Conservation (phyloP, 2,113 vertebrate species). For the Ptychochromis oligacanthus region DNA sequence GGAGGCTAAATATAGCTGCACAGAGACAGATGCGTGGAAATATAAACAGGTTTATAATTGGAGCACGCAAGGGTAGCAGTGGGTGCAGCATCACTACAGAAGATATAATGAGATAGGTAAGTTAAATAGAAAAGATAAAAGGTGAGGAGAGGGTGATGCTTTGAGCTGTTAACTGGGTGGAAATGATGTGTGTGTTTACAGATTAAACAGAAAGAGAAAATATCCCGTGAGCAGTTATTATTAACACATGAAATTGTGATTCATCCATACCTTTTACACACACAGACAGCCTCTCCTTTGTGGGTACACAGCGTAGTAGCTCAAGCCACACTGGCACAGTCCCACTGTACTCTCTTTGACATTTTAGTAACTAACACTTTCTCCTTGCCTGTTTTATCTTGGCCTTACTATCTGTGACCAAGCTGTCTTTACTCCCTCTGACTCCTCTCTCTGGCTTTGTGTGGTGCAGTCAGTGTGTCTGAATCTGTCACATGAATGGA, state of each 20-base stretch:
- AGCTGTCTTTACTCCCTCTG: neutral
- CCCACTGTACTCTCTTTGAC: conserved; percentile 20
- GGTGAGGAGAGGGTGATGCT: neutral
- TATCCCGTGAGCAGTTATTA: no score
- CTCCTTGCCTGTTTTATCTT: conserved; percentile 20
- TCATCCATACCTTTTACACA: neutral
- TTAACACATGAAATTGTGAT: neutral
- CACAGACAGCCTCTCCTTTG: neutral
- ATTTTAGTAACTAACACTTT: neutral
- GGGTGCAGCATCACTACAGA: conserved; percentile 36
- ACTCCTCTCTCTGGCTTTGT: conserved; percentile 21
- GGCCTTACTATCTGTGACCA: conserved; percentile 1
- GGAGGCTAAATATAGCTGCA: conserved; percentile 71
- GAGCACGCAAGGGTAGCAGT: conserved; percentile 26
- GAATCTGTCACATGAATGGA: conserved; percentile 64
- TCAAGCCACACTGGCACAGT: neutral
- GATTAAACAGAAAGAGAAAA: no score
- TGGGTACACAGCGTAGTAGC: neutral
- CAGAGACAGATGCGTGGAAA: conserved; percentile 34
- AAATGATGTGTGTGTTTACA: neutral
- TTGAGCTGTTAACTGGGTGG: neutral
- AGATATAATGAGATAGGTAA: neutral
- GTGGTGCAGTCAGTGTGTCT: conserved; percentile 48
- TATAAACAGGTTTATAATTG: conserved; percentile 53
- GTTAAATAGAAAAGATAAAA: neutral